Evolutionary conservation across 2,888 invertebrate species (phyloP).

Genomic region (Ypsolopha sequella): DNA sequence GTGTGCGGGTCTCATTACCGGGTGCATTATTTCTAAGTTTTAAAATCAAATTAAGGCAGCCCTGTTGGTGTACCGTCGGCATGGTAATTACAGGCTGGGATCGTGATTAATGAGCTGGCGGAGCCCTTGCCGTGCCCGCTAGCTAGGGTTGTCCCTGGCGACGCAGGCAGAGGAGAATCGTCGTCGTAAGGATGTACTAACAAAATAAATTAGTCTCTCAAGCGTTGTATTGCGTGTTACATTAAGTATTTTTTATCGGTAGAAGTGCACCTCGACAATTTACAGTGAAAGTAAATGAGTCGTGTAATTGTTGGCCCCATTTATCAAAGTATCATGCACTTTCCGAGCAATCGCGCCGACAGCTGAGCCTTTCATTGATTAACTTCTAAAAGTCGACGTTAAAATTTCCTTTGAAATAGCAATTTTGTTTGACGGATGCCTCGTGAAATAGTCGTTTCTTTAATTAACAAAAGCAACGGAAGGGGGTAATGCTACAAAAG

Average conservation of each 20-base stretch:
- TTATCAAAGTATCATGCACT: not conserved
- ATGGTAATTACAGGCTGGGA: conserved; percentile 50
- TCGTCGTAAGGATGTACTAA: not conserved
- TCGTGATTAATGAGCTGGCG: conserved; percentile 65
- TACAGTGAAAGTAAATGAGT: too few species aligned
- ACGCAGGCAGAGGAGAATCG: conserved; percentile 3
- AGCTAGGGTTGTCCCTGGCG: conserved; percentile 31
- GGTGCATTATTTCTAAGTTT: conserved; percentile 45
- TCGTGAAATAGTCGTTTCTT: conserved; percentile 15
- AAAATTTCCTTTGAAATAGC: conserved; percentile 25
- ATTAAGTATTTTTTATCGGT: too few species aligned
- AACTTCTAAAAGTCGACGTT: conserved; percentile 21
- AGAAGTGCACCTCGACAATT: too few species aligned
- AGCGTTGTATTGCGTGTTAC: not conserved
- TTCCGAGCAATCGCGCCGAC: conserved; percentile 33
- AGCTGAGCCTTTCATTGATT: conserved; percentile 46
- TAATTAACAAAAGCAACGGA: conserved; percentile 17
- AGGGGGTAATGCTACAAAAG: conserved; percentile 5
- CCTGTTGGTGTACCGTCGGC: conserved; percentile 31
- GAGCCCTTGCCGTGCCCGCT: conserved; percentile 27
- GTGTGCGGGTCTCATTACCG: conserved; percentile 1
- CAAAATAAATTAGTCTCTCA: not conserved
- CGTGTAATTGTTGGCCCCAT: not conserved
- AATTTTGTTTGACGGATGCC: conserved; percentile 24
- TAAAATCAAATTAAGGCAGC: conserved; percentile 50